Percentiles rank a stretch among this genome's conserved stretches.
Evolutionary conservation across 2,797 vertebrate genomes (phyloP).

Genomic region (Prunella strophiata): DNA sequence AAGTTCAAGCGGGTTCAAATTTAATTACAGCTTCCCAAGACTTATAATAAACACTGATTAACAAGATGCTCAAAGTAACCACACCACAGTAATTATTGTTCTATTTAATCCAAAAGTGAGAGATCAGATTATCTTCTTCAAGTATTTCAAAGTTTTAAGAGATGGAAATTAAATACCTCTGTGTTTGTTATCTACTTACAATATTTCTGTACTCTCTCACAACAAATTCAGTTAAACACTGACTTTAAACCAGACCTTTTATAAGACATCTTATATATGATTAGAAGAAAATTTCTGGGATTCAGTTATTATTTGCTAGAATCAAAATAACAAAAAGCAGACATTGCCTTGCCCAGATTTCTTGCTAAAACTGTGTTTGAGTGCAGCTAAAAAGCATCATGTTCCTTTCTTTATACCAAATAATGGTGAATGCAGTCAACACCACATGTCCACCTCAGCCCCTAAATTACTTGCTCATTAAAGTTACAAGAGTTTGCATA

Average conservation of each 20-base stretch:
- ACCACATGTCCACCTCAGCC: background rate
- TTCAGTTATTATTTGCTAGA: background rate
- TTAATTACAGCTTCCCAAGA: background rate
- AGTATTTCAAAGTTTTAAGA: background rate
- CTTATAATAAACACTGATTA: background rate
- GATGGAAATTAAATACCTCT: background rate
- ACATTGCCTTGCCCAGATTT: background rate
- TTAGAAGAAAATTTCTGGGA: background rate
- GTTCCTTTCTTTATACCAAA: background rate
- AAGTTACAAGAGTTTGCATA: background rate
- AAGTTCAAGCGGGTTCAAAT: background rate
- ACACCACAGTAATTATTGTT: background rate
- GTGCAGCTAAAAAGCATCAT: background rate
- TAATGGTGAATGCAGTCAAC: background rate
- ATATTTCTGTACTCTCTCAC: background rate
- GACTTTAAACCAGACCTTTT: background rate
- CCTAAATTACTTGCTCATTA: background rate
- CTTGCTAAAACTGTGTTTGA: background rate
- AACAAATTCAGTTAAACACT: background rate
- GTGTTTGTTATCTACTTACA: background rate
- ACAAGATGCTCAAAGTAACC: background rate
- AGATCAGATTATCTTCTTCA: background rate
- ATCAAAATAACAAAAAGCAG: background rate
- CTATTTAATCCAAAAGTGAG: background rate
- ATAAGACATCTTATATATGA: background rate